Conservation (phyloP, 2,113 vertebrate species). For the Cariama cristata region DNA sequence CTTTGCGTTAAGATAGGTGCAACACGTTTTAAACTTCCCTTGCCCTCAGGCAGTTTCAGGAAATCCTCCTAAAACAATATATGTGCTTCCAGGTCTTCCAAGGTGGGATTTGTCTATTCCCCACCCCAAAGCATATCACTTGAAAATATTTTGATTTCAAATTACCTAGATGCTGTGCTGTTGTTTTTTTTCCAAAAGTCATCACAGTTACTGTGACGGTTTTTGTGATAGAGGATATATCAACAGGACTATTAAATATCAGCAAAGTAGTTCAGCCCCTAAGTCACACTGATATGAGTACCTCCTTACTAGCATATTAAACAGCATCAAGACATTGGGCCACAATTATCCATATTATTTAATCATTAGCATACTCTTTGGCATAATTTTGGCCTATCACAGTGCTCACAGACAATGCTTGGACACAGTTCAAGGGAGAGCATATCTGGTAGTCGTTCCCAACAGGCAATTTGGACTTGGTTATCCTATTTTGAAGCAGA, state of each 20-base stretch:
- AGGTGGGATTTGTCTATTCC: background rate
- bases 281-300: background rate
- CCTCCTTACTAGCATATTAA: background rate
- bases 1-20: background rate
- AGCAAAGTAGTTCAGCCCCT: background rate
- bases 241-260: background rate
- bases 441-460: background rate
- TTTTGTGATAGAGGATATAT: background rate
- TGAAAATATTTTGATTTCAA: background rate
- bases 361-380: background rate
- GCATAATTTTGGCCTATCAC: accelerated
- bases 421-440: background rate
- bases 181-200: background rate
- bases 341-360: background rate
- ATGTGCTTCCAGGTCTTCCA: background rate
- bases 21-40: background rate
- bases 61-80: background rate
- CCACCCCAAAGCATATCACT: background rate
- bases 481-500: background rate
- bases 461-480: background rate
- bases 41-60: background rate
- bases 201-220: background rate
- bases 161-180: background rate
- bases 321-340: background rate
- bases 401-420: background rate